A percentile compares a stretch with the other conserved stretches of the same genome.
phyloP scores from a whole-genome alignment of 2,113 vertebrate species.

The Halcyon malimbica region DNA sequence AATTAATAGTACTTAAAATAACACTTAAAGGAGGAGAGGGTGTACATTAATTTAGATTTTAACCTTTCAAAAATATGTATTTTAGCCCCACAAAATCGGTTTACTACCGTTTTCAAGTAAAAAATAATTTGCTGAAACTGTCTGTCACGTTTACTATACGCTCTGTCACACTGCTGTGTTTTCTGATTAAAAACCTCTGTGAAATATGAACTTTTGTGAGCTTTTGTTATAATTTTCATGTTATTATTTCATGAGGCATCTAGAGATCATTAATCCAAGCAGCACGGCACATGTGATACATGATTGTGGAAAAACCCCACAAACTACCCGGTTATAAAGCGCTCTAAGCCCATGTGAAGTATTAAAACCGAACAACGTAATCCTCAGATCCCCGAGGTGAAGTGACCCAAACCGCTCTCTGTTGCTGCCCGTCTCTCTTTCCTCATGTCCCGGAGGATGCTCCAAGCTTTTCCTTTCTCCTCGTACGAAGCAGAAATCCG shows the following conservation, averaged over 20 bases:
- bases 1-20: background rate
- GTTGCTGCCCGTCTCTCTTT: background rate
- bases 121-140: background rate
- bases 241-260: background rate
- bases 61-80: background rate
- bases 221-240: background rate
- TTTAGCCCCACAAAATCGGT: background rate
- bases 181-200: conserved; percentile 63
- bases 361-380: background rate
- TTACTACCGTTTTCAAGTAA: background rate
- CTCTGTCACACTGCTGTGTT: conserved; percentile 45
- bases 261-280: background rate
- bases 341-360: background rate
- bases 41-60: background rate
- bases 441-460: background rate
- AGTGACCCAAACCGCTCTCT: background rate
- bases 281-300: background rate
- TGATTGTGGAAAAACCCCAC: background rate
- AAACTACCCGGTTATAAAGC: background rate
- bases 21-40: background rate
- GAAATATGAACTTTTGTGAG: background rate
- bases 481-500: background rate
- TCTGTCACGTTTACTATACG: background rate
- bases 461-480: background rate
- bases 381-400: background rate